A percentile compares a stretch with the other conserved stretches of the same genome.
Conservation (phyloP, 2,888 invertebrate genomes). For the Drosophila antonietae region DNA sequence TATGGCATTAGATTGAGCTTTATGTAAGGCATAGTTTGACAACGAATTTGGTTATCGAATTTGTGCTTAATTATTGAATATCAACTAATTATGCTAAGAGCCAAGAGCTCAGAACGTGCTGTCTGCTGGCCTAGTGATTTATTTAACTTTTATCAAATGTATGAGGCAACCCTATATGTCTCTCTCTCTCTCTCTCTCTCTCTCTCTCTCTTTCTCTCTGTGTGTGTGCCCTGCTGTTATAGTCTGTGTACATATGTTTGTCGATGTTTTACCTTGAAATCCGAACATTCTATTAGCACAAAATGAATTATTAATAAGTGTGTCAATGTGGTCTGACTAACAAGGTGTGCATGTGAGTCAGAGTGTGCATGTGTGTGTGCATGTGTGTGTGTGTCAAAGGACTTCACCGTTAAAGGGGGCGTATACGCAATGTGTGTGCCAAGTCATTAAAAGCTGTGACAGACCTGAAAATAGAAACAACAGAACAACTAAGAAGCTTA, state of each 20-base stretch:
- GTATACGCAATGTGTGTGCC: constrained; percentile 33
- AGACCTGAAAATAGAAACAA: constrained; percentile 61
- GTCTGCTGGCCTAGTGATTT: constrained; percentile 19
- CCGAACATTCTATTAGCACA: constrained; percentile 67
- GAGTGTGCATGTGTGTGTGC: background rate
- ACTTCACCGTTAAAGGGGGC: constrained; percentile 29
- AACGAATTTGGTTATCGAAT: constrained; percentile 38
- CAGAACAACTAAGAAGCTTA: constrained; percentile 41
- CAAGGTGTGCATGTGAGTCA: constrained; percentile 26
- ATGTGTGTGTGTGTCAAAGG: constrained; percentile 11
- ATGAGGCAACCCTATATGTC: no score
- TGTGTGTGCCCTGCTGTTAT: constrained; percentile 9
- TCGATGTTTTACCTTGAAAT: constrained; percentile 47
- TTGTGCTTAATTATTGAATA: constrained; percentile 70
- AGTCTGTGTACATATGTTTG: constrained; percentile 21
- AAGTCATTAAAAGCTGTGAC: constrained; percentile 61
- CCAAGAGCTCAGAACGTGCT: constrained; percentile 15
- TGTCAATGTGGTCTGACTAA: constrained; percentile 55
- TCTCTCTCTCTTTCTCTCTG: background rate
- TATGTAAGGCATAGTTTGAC: constrained; percentile 27
- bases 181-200: background rate
- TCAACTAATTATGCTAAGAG: constrained; percentile 72
- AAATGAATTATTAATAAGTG: constrained; percentile 76
- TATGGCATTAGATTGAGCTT: constrained; percentile 21
- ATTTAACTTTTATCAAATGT: constrained; percentile 16